Evolutionary conservation across 2,113 vertebrate genomes (phyloP), one percentile per base, ranked within the genome.

Genomic region (Coptodon bakossiorum): DNA sequence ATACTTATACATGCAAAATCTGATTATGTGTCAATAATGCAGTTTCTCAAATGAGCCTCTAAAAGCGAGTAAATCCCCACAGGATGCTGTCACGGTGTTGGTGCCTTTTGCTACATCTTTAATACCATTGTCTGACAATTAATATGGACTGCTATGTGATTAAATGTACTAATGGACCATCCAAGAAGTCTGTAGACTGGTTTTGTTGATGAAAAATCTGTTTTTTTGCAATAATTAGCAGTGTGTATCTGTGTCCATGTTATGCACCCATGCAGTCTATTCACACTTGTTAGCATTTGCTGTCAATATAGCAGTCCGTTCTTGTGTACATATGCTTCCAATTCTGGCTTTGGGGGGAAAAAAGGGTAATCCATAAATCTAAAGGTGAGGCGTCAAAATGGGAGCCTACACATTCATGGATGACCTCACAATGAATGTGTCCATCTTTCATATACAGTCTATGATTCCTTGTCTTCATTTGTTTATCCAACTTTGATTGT

Each of bases 101-200:
- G 11, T 43, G 36, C 12, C 12, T 71, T 71, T 71, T 43, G 38
- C 7, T 9, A 24, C 14, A 71, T 45, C 40, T 45, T 73, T 27
- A 73, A 45, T 45, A 27, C 7, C 40, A 7, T 48, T 73, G 40
- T 17, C 40, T 73, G 68, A 43, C n/a, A 45, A 45, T 73, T 43
- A 27, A 43, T 71, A 43, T 71, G n/a, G 38, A 45, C 38, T 43
- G 1, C 5, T 0, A 0, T 71, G n/a, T 24, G 38, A 71, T 24
- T 71, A 1, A 6, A 43, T 24, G 12, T 43, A 16, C 0, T 71
- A 71, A 71, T 40, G 36, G 66, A 0, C 36, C n/a, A 43, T 71
- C 1, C 36, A 24, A 43, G 36, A 16, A 71, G 66, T 24, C 36
- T 43, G 36, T 9, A 14, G 36, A 24, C 17, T 7, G 7, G 50